Evolutionary conservation across 2,797 vertebrate species (phyloP), one percentile per base, ranked within the genome.

Genomic region (Ceryle rudis): DNA sequence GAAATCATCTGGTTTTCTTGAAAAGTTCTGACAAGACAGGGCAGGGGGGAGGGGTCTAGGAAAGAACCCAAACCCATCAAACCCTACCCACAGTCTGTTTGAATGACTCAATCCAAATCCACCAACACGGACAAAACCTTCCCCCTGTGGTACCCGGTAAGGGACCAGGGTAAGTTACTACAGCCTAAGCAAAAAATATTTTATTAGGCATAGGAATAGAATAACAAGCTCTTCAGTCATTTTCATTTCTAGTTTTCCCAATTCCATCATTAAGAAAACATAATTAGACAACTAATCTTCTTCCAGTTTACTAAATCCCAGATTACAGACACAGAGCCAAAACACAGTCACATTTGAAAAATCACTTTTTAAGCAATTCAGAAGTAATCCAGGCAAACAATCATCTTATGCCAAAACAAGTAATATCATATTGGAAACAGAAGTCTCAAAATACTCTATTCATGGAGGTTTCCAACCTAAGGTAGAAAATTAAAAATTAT

Each of bases 201-300:
- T 70, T 86, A 67, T 81, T 77, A 89, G 29, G 85, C 1, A 2
- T 23, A 72, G 60, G 47, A 93, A 89, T 62, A 65, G 15, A 81
- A 69, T 57, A 47, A 78, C 31, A 22, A 94, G 54, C 23, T 78
- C 29, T 42, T 86, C 47, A 69, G 70, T 54, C 26, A 88, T 66
- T 78, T 80, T 77, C 42, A 83, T 86, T 87, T 93, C 64, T 62
- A 55, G 52, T 72, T 54, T 75, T 90, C 67, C 69, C 35, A 25
- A 86, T 67, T 81, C 42, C 47, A n/a, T 80, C 73, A 66, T 66
- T 62, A 75, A 90, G 66, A 93, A 96, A 89, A 81, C 17, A 70
- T 13, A 54, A 84, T 89, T 75, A 86, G 58, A 75, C 57, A 94
- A 83, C 64, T 71, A 31, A 70, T 81, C 31, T 66, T 83, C 51